Conservation (phyloP, 2,888 invertebrate genomes). For the Latrodectus elegans region DNA sequence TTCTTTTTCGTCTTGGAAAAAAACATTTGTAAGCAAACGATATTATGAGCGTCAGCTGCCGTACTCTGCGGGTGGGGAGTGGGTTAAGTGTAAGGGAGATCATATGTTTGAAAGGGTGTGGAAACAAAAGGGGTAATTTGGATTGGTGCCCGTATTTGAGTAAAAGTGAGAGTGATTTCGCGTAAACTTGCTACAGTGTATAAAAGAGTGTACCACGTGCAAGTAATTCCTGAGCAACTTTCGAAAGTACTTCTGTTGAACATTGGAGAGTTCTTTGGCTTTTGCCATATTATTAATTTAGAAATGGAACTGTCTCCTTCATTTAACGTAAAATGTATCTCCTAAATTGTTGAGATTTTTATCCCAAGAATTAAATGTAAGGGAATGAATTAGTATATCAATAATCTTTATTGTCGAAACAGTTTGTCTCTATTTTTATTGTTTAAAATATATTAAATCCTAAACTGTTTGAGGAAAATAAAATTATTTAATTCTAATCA, state of each 20-base stretch:
- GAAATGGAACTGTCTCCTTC: too few species aligned
- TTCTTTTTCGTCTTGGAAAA: not conserved
- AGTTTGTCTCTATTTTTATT: too few species aligned
- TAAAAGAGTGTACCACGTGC: not conserved
- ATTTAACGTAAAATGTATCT: too few species aligned
- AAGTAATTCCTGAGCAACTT: not conserved
- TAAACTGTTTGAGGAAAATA: too few species aligned
- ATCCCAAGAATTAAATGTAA: too few species aligned
- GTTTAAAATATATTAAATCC: too few species aligned
- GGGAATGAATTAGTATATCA: too few species aligned
- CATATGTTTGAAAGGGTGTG: not conserved
- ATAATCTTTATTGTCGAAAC: too few species aligned
- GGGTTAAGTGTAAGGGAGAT: not conserved
- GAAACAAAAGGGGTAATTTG: conserved; percentile 5
- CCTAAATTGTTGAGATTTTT: too few species aligned
- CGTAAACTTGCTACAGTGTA: not conserved
- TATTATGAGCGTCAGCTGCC: not conserved
- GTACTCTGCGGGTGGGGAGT: not conserved
- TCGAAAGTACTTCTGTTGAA: not conserved
- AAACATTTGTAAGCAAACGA: conserved; percentile 5
- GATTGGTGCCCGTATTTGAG: not conserved
- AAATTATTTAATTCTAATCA: too few species aligned
- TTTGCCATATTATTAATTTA: too few species aligned
- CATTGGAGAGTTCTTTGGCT: too few species aligned
- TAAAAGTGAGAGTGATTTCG: not conserved